Base-by-base conservation (phyloP, 2,888 invertebrate genomes). In the Drosophila trichaetosa region DNA sequence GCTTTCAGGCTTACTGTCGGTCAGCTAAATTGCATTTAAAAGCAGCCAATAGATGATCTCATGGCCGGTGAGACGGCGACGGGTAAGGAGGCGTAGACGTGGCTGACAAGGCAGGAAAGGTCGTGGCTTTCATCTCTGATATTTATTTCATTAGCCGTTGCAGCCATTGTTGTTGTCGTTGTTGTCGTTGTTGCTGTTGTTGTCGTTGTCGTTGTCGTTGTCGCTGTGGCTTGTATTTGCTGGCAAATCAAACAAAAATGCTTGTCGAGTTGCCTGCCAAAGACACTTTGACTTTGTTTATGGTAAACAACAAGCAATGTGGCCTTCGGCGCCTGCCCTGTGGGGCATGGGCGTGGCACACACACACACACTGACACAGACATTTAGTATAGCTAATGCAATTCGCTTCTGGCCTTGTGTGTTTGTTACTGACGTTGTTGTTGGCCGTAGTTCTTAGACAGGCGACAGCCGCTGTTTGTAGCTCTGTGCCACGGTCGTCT, bases 281-380 rank as follows among this genome's bases (percentile, higher is more conserved):
- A 85, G 87, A 82, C 89, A 85, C 82, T 85, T 83, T 86, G 89
- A 80, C 89, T 86, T 80, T 85, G 89, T 88, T 88, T 85, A 86
- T 87, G 77, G 83, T 83, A 86, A 85, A 76, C 89, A 78, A 80
- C 83, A 78, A 86, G 79, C 81, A 75, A 80, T 77, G 73, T 73
- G 86, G 69, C 84, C 86, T 79, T 79, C 73, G 66, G 79, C 68
- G 72, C 60, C 59, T 69, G 36, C 40, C 49, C 24, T 65, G n/a
- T 46, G 21, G 49, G 64, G 38, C 57, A 57, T 69, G 77, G 82
- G 82, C 73, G 82, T 82, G 80, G 66, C 56, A 57, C 21, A 24
- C n/a, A 59, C n/a, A 59, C 53, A 52, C 58, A 53, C 29, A 31
- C 21, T 42, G 42, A 48, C 31, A 52, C 24, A 24, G 18, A 42